Conservation (phyloP, 2,113 vertebrate genomes). For the Sisor rabdophorus region DNA sequence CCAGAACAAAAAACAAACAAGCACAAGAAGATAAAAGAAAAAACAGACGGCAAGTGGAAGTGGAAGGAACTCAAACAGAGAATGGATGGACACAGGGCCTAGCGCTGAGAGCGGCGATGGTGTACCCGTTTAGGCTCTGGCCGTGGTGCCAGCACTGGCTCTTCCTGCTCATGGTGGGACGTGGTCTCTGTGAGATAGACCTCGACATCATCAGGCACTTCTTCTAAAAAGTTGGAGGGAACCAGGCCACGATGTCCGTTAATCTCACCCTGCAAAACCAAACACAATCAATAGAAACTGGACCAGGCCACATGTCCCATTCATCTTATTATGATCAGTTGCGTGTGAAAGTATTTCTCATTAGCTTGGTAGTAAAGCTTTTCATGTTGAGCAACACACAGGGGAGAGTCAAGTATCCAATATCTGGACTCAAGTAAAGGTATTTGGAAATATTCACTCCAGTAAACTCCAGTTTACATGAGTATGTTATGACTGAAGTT, state of each 20-base stretch:
- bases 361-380: not conserved
- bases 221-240: slow-evolving; percentile 94
- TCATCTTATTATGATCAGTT: not conserved
- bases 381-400: not conserved
- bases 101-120: slow-evolving; percentile 75
- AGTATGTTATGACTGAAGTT: too few species aligned
- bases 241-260: slow-evolving; percentile 88
- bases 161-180: slow-evolving; percentile 72
- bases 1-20: slow-evolving; percentile 64
- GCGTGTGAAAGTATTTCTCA: not conserved
- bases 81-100: slow-evolving; percentile 73
- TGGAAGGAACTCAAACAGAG: slow-evolving; percentile 70
- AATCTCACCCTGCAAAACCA: slow-evolving; percentile 78
- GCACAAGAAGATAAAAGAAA: slow-evolving; percentile 30
- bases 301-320: not conserved
- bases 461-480: too few species aligned
- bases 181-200: slow-evolving; percentile 90
- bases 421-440: too few species aligned
- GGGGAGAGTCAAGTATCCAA: too few species aligned
- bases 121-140: slow-evolving; percentile 76
- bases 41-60: slow-evolving; percentile 68
- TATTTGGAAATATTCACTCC: too few species aligned
- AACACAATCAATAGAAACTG: not conserved
- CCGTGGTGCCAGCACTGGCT: slow-evolving; percentile 38
- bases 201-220: slow-evolving; percentile 79